Evolutionary conservation across 2,113 vertebrate genomes (phyloP).

Genomic region (Silurus asotus): DNA sequence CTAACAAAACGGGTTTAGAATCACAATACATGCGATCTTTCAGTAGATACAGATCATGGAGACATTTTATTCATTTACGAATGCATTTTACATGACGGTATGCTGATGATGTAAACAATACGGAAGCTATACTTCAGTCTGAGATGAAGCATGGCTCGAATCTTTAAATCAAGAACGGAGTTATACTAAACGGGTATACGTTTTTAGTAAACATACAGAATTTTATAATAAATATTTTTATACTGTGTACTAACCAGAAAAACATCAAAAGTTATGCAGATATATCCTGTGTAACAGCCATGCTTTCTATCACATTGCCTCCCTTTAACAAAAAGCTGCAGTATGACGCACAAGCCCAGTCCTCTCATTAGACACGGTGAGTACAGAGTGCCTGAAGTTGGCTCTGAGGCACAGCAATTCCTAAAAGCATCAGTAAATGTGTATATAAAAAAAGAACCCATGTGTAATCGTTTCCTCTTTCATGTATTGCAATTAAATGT

Average conservation of each 20-base stretch:
- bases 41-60: not conserved
- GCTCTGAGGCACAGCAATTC: not conserved
- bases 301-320: not conserved
- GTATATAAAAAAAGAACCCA: not conserved
- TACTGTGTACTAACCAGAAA: not conserved
- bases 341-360: constrained; percentile 8
- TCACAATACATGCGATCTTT: not conserved
- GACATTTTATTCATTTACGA: not conserved
- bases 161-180: no score
- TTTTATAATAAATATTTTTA: not conserved
- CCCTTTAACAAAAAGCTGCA: not conserved
- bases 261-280: not conserved
- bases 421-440: constrained; percentile 3
- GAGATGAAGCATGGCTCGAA: no score
- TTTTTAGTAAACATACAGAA: not conserved
- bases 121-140: not conserved
- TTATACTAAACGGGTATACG: not conserved
- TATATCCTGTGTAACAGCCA: not conserved
- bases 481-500: not conserved
- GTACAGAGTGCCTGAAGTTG: not conserved
- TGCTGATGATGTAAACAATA: not conserved
- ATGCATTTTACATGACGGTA: not conserved
- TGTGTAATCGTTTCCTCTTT: not conserved
- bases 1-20: not conserved
- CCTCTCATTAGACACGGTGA: not conserved